Conservation (phyloP, 1,140 invertebrate genomes). For the Onthophagus taurus region DNA sequence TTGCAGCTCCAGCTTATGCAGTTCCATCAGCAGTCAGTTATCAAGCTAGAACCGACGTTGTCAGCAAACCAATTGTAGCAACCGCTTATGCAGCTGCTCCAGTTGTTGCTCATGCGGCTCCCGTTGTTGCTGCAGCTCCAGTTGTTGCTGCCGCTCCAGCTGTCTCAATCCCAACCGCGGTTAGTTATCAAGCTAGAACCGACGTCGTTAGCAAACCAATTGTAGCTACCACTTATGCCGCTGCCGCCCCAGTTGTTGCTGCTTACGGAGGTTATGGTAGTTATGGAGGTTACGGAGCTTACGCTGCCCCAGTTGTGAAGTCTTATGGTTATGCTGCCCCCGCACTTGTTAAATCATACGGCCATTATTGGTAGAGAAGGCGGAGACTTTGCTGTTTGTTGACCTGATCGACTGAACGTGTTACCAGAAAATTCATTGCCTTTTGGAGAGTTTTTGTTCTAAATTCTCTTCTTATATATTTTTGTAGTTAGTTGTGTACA, state of each 20-base stretch:
- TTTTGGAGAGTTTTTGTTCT: too few species aligned
- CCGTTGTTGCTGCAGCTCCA: conserved; percentile 1
- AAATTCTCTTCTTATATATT: too few species aligned
- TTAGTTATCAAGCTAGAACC: conserved; percentile 16
- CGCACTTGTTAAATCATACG: neutral
- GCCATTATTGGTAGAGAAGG: too few species aligned
- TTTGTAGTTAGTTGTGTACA: too few species aligned
- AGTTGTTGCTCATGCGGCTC: conserved; percentile 14
- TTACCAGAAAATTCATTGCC: too few species aligned
- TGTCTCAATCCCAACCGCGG: conserved; percentile 10
- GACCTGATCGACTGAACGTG: too few species aligned
- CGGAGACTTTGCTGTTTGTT: too few species aligned
- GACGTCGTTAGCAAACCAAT: conserved; percentile 8
- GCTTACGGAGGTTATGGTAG: conserved; percentile 13
- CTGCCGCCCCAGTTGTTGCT: conserved; percentile 11
- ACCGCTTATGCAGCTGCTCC: conserved; percentile 11
- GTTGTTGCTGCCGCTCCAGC: conserved; percentile 14
- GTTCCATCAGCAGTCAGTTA: conserved; percentile 22
- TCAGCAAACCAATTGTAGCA: conserved; percentile 22
- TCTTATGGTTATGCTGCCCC: too few species aligned
- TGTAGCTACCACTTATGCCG: conserved; percentile 16
- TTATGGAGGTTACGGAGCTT: conserved; percentile 7
- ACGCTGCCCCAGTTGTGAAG: conserved; percentile 19
- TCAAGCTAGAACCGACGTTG: conserved; percentile 18
- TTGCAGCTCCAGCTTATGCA: conserved; percentile 19